These are phyloP conservation scores for Rhinogobius similis DNA, from an alignment of 2,113 vertebrate species.

Conservation along the genomic window DNA sequence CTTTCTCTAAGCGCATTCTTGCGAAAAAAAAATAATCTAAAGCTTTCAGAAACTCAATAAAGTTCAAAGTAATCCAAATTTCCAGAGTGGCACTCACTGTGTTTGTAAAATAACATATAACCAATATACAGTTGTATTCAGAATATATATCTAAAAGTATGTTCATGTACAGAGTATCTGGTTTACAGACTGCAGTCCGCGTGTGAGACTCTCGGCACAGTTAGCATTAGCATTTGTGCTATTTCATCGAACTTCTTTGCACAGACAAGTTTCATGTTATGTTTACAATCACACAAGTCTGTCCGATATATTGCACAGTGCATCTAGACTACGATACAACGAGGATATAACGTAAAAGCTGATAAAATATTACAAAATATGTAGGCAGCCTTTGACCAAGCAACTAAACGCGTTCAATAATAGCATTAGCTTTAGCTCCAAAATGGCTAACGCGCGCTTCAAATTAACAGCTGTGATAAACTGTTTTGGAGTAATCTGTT, in stretches of 20 bases:
- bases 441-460: conserved; percentile 48
- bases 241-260: conserved; percentile 2
- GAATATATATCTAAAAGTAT: background rate
- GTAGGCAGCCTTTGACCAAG: conserved; percentile 17
- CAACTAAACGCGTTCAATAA: conserved; percentile 31
- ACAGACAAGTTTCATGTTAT: background rate
- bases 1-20: too few species aligned
- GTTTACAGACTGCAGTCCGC: conserved; percentile 6
- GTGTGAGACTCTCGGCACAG: conserved; percentile 1
- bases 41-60: background rate
- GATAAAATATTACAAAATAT: background rate
- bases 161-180: background rate
- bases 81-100: background rate
- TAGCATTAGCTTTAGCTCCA: conserved; percentile 36
- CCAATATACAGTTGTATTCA: background rate
- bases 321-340: background rate
- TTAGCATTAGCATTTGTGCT: conserved; percentile 6
- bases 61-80: background rate
- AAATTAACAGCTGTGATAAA: background rate
- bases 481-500: background rate
- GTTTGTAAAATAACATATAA: background rate
- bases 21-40: too few species aligned
- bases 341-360: background rate
- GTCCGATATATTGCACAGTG: background rate
- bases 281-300: background rate